These are phyloP conservation scores for Drosophila mimica DNA, from an alignment of 2,888 invertebrate genomes.

Conservation along the genomic window DNA sequence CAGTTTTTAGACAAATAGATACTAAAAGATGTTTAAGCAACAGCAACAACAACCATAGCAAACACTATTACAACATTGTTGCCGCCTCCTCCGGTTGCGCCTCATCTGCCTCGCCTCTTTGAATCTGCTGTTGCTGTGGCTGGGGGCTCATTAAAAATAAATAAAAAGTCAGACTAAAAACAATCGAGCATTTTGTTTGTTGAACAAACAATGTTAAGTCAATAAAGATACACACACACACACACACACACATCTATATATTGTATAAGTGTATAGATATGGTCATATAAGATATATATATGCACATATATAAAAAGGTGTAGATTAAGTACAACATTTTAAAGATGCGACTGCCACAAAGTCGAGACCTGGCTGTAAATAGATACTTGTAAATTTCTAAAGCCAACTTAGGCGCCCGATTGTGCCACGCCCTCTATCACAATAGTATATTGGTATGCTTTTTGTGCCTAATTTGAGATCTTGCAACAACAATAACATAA, in stretches of 20 bases:
- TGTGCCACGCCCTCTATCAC: slow-evolving; percentile 56
- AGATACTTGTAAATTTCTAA: slow-evolving; percentile 69
- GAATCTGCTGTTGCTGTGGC: slow-evolving; percentile 26
- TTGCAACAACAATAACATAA: slow-evolving; percentile 6
- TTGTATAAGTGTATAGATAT: slow-evolving; percentile 29
- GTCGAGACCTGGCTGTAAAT: slow-evolving; percentile 21
- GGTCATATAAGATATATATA: slow-evolving; percentile 4
- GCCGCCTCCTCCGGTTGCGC: neutral
- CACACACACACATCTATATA: slow-evolving; percentile 27
- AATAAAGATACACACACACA: slow-evolving; percentile 62
- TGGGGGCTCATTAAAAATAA: slow-evolving; percentile 71
- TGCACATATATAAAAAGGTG: slow-evolving; percentile 23
- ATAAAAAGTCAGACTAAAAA: slow-evolving; percentile 74
- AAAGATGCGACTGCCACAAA: slow-evolving; percentile 46
- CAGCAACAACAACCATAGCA: slow-evolving; percentile 17
- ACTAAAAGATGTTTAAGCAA: slow-evolving; percentile 45
- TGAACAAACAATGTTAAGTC: slow-evolving; percentile 77
- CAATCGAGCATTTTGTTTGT: slow-evolving; percentile 76
- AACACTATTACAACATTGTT: slow-evolving; percentile 46
- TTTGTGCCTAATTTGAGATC: slow-evolving; percentile 46
- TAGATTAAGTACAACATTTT: slow-evolving; percentile 50
- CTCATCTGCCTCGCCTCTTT: neutral
- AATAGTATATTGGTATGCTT: slow-evolving; percentile 21
- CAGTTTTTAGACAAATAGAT: slow-evolving; percentile 40
- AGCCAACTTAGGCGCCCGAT: slow-evolving; percentile 49